Evolutionary conservation across 2,113 vertebrate genomes (phyloP).

Genomic region (Phrynocephalus versicolor): DNA sequence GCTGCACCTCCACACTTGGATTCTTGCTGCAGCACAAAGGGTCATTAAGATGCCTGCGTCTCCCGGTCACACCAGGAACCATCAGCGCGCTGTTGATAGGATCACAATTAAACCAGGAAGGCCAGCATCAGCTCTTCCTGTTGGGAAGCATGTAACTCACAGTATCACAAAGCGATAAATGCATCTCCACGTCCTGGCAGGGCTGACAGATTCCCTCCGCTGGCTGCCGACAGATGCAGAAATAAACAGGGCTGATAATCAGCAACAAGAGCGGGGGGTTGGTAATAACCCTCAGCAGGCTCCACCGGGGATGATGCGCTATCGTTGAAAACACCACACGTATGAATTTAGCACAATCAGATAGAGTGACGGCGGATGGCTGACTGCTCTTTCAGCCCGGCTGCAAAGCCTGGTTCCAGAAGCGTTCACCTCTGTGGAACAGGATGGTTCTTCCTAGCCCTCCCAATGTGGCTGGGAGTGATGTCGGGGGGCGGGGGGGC

Average conservation of each 20-base stretch:
- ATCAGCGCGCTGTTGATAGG: rapidly evolving
- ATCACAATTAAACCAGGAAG: neutral
- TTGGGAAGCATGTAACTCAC: neutral
- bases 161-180: neutral
- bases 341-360: rapidly evolving
- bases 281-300: neutral
- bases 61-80: conserved; percentile 55
- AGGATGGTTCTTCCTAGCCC: too few relatives aligned
- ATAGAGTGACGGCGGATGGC: rapidly evolving
- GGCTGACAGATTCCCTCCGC: neutral
- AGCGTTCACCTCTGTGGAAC: neutral
- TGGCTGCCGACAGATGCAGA: neutral
- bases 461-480: too few relatives aligned
- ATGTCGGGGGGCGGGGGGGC: too few relatives aligned
- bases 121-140: rapidly evolving
- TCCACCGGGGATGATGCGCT: rapidly evolving
- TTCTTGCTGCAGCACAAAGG: conserved; percentile 2
- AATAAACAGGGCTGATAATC: neutral
- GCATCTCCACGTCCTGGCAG: neutral
- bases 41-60: conserved; percentile 40
- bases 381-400: rapidly evolving
- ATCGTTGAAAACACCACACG: rapidly evolving
- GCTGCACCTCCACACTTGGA: neutral
- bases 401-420: neutral
- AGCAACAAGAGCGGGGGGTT: rapidly evolving